phyloP scores from a whole-genome alignment of 2,888 invertebrate genomes.

The Netelia inedita region DNA sequence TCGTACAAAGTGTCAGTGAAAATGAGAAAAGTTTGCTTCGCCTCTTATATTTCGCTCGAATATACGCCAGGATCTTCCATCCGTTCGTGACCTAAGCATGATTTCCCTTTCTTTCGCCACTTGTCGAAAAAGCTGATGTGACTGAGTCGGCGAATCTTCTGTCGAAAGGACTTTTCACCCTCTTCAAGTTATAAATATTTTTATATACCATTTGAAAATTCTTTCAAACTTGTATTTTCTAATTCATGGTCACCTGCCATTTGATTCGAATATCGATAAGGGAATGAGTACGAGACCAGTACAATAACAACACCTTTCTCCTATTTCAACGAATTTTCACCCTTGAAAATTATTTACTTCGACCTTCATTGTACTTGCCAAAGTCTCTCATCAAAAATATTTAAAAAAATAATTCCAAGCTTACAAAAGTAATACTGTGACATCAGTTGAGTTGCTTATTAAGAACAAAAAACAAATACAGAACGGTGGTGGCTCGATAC shows the following conservation, averaged over 20 bases:
- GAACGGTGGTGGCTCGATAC: conserved; percentile 1
- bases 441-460: too few species aligned
- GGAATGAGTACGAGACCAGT: too few species aligned
- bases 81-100: conserved; percentile 6
- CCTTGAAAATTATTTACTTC: too few species aligned
- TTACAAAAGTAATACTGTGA: too few species aligned
- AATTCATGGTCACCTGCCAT: too few species aligned
- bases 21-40: too few species aligned
- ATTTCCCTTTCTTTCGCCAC: not conserved
- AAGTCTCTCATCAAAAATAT: too few species aligned
- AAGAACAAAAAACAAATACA: not conserved
- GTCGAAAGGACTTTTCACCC: conserved; percentile 17
- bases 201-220: conserved; percentile 14
- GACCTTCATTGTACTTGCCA: too few species aligned
- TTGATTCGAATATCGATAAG: too few species aligned
- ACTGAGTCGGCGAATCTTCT: conserved; percentile 52
- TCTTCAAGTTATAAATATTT: conserved; percentile 14
- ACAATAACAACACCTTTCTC: too few species aligned
- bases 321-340: too few species aligned
- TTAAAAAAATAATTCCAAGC: too few species aligned
- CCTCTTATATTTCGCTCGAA: not conserved
- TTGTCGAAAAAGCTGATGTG: not conserved
- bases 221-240: conserved; percentile 28
- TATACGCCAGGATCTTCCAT: conserved; percentile 7
- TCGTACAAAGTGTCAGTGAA: not conserved